These are phyloP conservation scores for Chymomyza procnemis DNA, from an alignment of 2,888 invertebrate genomes.

Conservation along the genomic window DNA sequence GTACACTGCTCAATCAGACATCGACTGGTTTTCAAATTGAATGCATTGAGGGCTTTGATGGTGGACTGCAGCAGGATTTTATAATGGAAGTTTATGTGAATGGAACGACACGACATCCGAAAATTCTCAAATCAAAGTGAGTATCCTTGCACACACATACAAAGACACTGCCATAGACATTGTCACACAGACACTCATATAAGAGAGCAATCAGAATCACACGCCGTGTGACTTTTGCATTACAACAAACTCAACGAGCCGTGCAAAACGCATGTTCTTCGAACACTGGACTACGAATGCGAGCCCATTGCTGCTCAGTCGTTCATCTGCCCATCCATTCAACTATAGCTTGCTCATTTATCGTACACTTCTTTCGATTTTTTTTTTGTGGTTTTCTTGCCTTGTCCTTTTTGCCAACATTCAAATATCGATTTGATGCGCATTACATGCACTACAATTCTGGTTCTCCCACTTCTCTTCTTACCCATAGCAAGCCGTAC, in stretches of 20 bases:
- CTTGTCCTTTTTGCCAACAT: slow-evolving; percentile 35
- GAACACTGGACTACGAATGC: slow-evolving; percentile 1
- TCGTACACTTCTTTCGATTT: slow-evolving; percentile 31
- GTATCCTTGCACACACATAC: slow-evolving; percentile 37
- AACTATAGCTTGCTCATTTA: slow-evolving; percentile 47
- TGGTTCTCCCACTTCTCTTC: neutral
- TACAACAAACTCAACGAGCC: slow-evolving; percentile 62
- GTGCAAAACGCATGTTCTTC: slow-evolving; percentile 34
- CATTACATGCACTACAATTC: slow-evolving; percentile 33
- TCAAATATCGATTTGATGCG: slow-evolving; percentile 62
- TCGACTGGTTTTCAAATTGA: slow-evolving; percentile 85
- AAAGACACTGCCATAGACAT: too few species aligned
- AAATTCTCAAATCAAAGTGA: slow-evolving; percentile 78
- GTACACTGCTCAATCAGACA: slow-evolving; percentile 86
- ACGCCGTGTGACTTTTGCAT: slow-evolving; percentile 66
- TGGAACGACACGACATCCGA: slow-evolving; percentile 77
- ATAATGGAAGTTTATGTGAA: slow-evolving; percentile 84
- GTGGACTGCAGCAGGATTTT: slow-evolving; percentile 86
- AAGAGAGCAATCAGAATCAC: slow-evolving; percentile 45
- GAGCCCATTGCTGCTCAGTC: neutral
- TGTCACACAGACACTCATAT: neutral
- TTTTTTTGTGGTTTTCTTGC: slow-evolving; percentile 40
- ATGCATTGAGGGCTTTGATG: slow-evolving; percentile 87
- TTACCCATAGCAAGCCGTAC: slow-evolving; percentile 79
- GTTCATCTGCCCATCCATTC: slow-evolving; percentile 5